Conservation (phyloP, 2,113 vertebrate species). For the Spermophilus dauricus region DNA sequence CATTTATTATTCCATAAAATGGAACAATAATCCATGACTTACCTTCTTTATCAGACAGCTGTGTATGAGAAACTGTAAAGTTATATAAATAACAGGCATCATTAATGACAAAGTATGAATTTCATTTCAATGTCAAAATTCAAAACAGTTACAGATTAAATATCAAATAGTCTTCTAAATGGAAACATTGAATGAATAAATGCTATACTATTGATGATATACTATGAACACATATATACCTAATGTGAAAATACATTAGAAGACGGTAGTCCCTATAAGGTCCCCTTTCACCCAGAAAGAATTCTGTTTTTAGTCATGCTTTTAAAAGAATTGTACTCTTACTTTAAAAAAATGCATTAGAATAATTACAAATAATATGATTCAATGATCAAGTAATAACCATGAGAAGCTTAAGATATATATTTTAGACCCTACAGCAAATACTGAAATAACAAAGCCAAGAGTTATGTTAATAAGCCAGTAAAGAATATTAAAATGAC, state of each 20-base stretch:
- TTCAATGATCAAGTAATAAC: background rate
- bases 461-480: background rate
- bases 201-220: background rate
- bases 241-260: background rate
- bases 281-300: too few relatives aligned
- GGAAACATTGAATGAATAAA: background rate
- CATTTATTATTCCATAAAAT: conserved; percentile 18
- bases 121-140: conserved; percentile 39
- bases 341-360: background rate
- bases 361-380: conserved; percentile 44
- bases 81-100: conserved; percentile 61
- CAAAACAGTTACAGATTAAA: conserved; percentile 27
- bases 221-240: background rate
- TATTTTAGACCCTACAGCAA: background rate
- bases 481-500: conserved; percentile 2
- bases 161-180: conserved; percentile 14
- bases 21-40: conserved; percentile 49
- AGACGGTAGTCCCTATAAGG: too few relatives aligned
- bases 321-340: too few relatives aligned
- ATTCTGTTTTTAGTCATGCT: too few relatives aligned
- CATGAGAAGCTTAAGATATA: background rate
- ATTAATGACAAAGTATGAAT: conserved; percentile 53
- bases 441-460: conserved; percentile 21
- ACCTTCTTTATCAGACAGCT: conserved; percentile 53
- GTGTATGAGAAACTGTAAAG: conserved; percentile 63